Evolutionary conservation across 1,140 invertebrate genomes (phyloP).

Genomic region (Drosophila yakuba): DNA sequence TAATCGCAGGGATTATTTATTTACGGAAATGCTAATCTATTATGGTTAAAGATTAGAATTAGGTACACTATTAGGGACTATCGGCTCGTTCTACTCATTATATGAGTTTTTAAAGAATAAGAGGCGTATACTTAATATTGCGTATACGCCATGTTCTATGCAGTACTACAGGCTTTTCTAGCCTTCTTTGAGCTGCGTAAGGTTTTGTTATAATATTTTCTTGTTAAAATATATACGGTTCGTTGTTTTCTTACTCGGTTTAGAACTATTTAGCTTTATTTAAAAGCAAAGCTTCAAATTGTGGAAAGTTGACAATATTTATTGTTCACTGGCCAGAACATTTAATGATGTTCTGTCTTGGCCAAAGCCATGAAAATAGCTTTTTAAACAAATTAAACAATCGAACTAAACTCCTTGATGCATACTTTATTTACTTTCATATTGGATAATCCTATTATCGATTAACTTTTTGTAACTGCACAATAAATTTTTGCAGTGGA

Average conservation of each 20-base stretch:
- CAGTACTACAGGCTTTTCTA: not conserved
- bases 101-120: not conserved
- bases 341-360: no score
- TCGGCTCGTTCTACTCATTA: not conserved
- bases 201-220: no score
- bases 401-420: not conserved
- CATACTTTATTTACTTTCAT: not conserved
- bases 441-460: slow-evolving; percentile 6
- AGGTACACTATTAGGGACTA: not conserved
- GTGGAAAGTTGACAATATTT: no score
- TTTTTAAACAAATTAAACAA: no score
- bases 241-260: no score
- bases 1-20: not conserved
- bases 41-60: not conserved
- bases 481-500: not conserved
- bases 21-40: not conserved
- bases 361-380: no score
- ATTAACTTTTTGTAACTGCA: slow-evolving; percentile 20
- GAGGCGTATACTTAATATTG: slow-evolving; percentile 3
- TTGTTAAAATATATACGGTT: no score
- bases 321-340: no score
- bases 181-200: no score
- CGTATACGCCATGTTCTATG: not conserved
- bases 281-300: no score
- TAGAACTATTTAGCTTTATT: no score